These are phyloP conservation scores for Heliornis fulica DNA, from an alignment of 2,113 vertebrate species.

Conservation along the genomic window DNA sequence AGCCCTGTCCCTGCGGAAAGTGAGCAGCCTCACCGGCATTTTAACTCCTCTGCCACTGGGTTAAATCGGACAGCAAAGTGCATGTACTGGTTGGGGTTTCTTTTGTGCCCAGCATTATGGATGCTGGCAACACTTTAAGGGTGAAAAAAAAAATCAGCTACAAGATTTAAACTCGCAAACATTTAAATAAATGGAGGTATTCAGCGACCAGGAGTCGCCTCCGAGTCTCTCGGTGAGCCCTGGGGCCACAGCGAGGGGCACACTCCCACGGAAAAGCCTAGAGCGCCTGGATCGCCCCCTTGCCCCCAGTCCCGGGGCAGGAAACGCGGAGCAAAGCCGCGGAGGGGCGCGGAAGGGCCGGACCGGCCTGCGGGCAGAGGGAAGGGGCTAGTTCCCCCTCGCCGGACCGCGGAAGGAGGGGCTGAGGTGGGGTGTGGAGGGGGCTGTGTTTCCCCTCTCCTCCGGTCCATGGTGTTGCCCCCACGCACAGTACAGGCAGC, in stretches of 20 bases:
- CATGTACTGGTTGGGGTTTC: not conserved
- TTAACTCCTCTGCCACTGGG: constrained; percentile 19
- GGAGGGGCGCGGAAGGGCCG: not conserved
- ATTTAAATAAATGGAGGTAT: not conserved
- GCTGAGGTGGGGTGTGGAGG: no score
- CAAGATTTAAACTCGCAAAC: not conserved
- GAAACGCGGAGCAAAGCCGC: not conserved
- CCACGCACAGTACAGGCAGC: not conserved
- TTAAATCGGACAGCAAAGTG: not conserved
- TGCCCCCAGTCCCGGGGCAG: not conserved
- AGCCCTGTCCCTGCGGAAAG: not conserved
- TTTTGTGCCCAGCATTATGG: not conserved
- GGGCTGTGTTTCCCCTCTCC: not conserved
- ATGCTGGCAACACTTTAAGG: not conserved
- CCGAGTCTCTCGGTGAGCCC: not conserved
- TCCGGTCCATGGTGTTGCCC: not conserved
- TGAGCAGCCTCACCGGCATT: not conserved
- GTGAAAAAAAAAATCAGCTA: not conserved
- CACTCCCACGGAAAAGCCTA: not conserved
- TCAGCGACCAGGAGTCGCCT: not conserved
- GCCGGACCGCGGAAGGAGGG: no score
- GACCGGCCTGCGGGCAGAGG: not conserved
- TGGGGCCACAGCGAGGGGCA: not conserved
- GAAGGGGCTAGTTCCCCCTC: not conserved
- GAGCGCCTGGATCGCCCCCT: not conserved